Percentiles rank a stretch among this genome's conserved stretches.
phyloP scores from a whole-genome alignment of 2,113 vertebrate species.

The Connochaetes taurinus region DNA sequence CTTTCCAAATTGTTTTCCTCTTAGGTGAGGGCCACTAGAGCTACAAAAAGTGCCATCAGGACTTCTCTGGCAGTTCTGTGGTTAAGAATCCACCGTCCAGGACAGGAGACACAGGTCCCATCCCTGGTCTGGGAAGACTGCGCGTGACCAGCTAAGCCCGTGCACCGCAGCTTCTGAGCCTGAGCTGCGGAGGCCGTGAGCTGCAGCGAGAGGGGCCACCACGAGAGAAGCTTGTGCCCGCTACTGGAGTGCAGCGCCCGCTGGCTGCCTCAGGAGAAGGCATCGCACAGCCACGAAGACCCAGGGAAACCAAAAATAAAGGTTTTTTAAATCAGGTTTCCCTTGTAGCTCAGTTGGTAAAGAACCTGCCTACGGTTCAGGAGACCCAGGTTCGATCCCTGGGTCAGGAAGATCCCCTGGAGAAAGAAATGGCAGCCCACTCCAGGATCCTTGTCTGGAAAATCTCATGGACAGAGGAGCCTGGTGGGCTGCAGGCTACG shows the following conservation, averaged over 20 bases:
- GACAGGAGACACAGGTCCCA: neutral
- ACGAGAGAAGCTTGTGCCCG: neutral
- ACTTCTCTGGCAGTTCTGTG: neutral
- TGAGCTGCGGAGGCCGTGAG: accelerated
- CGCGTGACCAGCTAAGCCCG: neutral
- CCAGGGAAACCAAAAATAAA: neutral
- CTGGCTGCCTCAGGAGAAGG: neutral
- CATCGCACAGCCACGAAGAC: neutral
- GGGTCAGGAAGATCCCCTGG: neutral
- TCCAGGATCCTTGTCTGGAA: neutral
- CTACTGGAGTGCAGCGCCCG: accelerated
- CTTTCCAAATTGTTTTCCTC: neutral
- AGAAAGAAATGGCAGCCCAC: neutral
- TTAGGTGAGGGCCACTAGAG: neutral
- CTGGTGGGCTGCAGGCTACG: neutral
- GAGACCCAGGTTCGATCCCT: neutral
- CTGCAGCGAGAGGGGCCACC: neutral
- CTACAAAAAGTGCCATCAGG: neutral
- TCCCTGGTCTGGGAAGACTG: neutral
- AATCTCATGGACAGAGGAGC: neutral
- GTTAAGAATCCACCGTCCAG: neutral
- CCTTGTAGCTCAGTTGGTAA: neutral
- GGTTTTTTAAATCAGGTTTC: neutral
- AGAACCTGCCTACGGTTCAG: neutral
- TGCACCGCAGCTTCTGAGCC: accelerated